Evolutionary conservation across 2,113 vertebrate species (phyloP).

Genomic region (Macrotus californicus): DNA sequence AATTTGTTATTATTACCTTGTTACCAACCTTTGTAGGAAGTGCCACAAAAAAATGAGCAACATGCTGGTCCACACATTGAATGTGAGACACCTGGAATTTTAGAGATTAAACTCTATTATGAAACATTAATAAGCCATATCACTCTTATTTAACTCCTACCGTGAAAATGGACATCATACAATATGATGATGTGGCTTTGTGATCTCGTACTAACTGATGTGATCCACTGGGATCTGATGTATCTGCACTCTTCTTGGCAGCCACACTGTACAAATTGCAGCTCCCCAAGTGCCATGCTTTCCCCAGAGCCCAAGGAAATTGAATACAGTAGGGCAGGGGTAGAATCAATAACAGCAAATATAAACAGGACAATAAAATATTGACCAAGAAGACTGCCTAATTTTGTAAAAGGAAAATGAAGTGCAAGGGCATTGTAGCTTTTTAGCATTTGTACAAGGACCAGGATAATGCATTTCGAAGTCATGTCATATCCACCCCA

Average conservation of each 20-base stretch:
- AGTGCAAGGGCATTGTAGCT: not conserved
- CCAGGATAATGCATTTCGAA: not conserved
- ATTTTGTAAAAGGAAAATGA: slow-evolving; percentile 15
- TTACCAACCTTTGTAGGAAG: not conserved
- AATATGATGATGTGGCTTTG: not conserved
- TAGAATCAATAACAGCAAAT: not conserved
- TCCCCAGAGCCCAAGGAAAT: not conserved
- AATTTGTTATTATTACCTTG: not conserved
- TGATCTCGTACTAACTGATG: not conserved
- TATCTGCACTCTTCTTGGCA: not conserved
- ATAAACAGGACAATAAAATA: not conserved
- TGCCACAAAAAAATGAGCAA: not conserved
- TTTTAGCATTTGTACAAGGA: not conserved
- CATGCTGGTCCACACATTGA: not conserved
- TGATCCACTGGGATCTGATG: not conserved
- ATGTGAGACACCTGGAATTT: not conserved
- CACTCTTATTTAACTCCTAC: not conserved
- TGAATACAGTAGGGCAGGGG: not conserved
- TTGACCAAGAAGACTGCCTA: not conserved
- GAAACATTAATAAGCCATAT: not conserved
- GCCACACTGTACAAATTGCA: not conserved
- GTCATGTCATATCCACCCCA: not conserved
- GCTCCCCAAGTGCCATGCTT: not conserved
- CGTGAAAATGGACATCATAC: not conserved
- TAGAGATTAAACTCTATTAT: not conserved